These are phyloP conservation scores for Lophius americanus DNA, from an alignment of 2,797 vertebrate genomes.

Conservation along the genomic window DNA sequence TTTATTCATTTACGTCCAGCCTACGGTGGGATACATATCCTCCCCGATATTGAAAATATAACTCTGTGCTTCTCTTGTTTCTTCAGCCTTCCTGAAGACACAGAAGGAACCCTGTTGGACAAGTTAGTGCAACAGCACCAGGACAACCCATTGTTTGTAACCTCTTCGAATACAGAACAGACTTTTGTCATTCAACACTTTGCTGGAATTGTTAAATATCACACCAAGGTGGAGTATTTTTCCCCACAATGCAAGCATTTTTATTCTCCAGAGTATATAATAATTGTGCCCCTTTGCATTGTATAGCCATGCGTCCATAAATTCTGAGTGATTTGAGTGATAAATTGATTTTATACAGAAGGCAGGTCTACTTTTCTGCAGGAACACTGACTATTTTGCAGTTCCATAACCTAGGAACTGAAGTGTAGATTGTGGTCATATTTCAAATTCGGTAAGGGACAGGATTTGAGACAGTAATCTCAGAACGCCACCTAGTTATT, in stretches of 20 bases:
- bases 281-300: too few relatives aligned
- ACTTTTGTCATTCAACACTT: slow-evolving; percentile 93
- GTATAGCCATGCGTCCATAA: too few relatives aligned
- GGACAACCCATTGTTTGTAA: slow-evolving; percentile 86
- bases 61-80: slow-evolving; percentile 36
- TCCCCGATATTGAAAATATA: background rate
- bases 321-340: too few relatives aligned
- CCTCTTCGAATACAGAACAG: slow-evolving; percentile 83
- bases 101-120: slow-evolving; percentile 87
- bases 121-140: slow-evolving; percentile 91
- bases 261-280: background rate
- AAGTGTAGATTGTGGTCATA: too few relatives aligned
- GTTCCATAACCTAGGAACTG: too few relatives aligned
- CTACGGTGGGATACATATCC: background rate
- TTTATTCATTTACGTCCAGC: too few relatives aligned
- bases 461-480: background rate
- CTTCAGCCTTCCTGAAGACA: slow-evolving; percentile 87
- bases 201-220: slow-evolving; percentile 92
- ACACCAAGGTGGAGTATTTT: slow-evolving; percentile 86
- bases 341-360: too few relatives aligned
- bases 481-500: background rate
- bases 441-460: too few relatives aligned
- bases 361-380: too few relatives aligned
- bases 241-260: slow-evolving; percentile 7
- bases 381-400: too few relatives aligned